These are phyloP conservation scores for Scopus umbretta DNA, from an alignment of 2,113 vertebrate genomes.

Conservation along the genomic window DNA sequence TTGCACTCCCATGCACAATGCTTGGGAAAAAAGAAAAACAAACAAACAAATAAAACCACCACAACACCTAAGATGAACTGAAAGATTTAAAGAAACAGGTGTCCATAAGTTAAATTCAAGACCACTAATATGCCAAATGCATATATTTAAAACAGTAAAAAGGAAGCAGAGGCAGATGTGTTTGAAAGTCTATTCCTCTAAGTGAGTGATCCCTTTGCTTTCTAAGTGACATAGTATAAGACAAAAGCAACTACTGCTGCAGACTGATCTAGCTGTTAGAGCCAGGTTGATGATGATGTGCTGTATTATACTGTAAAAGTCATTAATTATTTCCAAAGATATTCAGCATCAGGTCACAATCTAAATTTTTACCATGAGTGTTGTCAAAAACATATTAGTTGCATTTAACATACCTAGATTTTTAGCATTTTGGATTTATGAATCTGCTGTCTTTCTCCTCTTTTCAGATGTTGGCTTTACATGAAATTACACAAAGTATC, in stretches of 20 bases:
- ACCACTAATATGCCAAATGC: not conserved
- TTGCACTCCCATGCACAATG: not conserved
- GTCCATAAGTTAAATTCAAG: not conserved
- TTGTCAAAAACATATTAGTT: not conserved
- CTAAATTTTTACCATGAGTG: not conserved
- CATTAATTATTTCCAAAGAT: not conserved
- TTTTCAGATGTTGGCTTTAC: not conserved
- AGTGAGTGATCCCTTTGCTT: not conserved
- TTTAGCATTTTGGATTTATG: not conserved
- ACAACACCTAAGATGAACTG: not conserved
- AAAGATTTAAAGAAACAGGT: not conserved
- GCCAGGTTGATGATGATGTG: not conserved
- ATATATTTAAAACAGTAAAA: not conserved
- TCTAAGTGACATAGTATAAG: not conserved
- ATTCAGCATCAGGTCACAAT: not conserved
- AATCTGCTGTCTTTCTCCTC: not conserved
- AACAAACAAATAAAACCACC: not conserved
- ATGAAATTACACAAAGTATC: not conserved
- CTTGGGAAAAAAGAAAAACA: not conserved
- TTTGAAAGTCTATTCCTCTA: not conserved
- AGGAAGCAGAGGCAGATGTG: not conserved
- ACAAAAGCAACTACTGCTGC: accelerated
- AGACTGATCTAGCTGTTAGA: not conserved
- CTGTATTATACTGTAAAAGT: not conserved
- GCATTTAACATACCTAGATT: not conserved